Percentiles rank a stretch among this genome's conserved stretches.
These are phyloP conservation scores for Nomada ruficornis DNA, from an alignment of 2,888 invertebrate genomes.

Conservation along the genomic window DNA sequence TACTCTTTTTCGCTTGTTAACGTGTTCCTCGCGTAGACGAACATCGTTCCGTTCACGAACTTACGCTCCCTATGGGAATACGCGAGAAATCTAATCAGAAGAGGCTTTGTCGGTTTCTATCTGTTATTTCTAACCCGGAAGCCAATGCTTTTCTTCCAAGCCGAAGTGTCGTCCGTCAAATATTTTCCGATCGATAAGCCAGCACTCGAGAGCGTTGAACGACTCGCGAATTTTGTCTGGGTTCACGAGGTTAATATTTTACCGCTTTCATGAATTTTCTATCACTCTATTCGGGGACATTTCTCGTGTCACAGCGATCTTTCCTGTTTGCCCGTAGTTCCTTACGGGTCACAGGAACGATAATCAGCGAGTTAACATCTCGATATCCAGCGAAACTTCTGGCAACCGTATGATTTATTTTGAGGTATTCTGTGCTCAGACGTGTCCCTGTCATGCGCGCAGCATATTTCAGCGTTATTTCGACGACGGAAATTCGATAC, in stretches of 20 bases:
- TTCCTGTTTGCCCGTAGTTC: background rate
- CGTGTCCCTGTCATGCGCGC: slow-evolving; percentile 65
- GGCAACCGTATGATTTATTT: slow-evolving; percentile 55
- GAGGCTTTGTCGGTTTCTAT: slow-evolving; percentile 24
- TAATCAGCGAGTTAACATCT: slow-evolving; percentile 16
- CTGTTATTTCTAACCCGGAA: slow-evolving; percentile 35
- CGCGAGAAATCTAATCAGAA: slow-evolving; percentile 35
- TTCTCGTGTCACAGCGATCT: background rate
- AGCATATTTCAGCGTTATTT: slow-evolving; percentile 74
- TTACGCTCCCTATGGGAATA: slow-evolving; percentile 22
- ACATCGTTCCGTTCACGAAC: slow-evolving; percentile 8
- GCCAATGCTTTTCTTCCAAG: slow-evolving; percentile 13
- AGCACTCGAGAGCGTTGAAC: background rate
- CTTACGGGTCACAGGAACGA: background rate
- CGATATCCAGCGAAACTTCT: slow-evolving; percentile 48
- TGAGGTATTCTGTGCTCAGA: slow-evolving; percentile 54
- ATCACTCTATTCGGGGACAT: background rate
- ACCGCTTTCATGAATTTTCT: background rate
- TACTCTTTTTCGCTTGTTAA: slow-evolving; percentile 79
- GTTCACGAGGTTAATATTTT: slow-evolving; percentile 4
- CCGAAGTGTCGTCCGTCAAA: background rate
- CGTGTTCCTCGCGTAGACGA: slow-evolving; percentile 64
- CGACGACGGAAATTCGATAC: slow-evolving; percentile 73
- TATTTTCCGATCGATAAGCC: background rate
- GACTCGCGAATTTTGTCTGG: background rate